Base-by-base conservation (phyloP, 2,888 invertebrate genomes). In the Cyclophora punctaria region DNA sequence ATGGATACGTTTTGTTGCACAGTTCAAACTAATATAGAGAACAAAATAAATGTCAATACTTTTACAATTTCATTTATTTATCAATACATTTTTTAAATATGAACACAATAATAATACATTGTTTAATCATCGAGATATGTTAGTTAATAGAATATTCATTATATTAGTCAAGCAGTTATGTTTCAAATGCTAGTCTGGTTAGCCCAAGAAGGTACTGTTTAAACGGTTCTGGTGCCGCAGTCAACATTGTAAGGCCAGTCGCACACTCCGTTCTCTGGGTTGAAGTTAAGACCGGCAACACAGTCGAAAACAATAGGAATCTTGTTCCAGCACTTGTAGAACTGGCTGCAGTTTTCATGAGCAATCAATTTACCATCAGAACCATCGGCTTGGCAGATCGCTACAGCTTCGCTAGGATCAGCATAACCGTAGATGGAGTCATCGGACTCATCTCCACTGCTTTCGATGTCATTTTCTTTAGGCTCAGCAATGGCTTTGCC, bases 331-430 rank as follows among this genome's bases (percentile, higher is more conserved):
- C 64, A 64, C 41, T 53, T 51, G 52, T 63, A 59, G 47, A 59
- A 64, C 4, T 53, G 44, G 49, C 56, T 53, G 48, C 64, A 64
- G 37, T 55, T 49, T 35, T 63, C 59, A 34, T 64, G 63, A 4
- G 63, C 56, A 3, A 63, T 48, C 3, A 60, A 34, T n/a, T 49
- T 40, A 3, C 57, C 54, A 3, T 62, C 54, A 2, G 55, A 55
- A 3, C 47, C 45, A 3, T 48, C 47, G 34, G 43, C 34, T 34
- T 47, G 43, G 33, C 59, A 60, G 34, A 49, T 48, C 3, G 5
- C n/a, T 3, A 42, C n/a, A 2, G 58, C 60, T 35, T 53, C 45
- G 7, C 49, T 48, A 33, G 49, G 48, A 5, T 51, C 45, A 46
- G 41, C 33, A 35, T 44, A 34, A 5, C 5, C 3, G 44, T 6